Conservation (phyloP, 2,888 invertebrate species). For the Augiades crinisus region DNA sequence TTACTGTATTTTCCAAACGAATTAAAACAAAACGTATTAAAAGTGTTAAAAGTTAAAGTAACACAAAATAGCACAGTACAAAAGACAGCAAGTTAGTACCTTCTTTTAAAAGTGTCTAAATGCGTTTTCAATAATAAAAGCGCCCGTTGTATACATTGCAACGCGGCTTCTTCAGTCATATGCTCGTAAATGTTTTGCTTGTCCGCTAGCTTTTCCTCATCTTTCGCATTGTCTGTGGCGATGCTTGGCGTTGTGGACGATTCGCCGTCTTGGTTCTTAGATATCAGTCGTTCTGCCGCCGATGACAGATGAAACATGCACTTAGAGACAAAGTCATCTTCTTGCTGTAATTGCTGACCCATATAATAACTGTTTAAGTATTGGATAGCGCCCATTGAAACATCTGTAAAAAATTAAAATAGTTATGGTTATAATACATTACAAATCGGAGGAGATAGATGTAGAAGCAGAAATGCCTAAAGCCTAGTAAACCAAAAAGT, state of each 20-base stretch:
- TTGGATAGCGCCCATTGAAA: constrained; percentile 96
- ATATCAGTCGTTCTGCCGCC: constrained; percentile 87
- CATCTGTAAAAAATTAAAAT: constrained; percentile 77
- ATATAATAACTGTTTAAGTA: constrained; percentile 97
- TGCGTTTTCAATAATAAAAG: constrained; percentile 94
- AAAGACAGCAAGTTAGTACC: too few relatives aligned
- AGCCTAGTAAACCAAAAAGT: too few relatives aligned
- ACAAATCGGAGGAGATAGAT: too few relatives aligned
- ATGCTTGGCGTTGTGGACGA: constrained; percentile 38
- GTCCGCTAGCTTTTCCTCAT: constrained; percentile 56
- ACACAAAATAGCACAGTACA: too few relatives aligned
- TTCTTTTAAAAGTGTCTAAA: constrained; percentile 93
- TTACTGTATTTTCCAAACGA: too few relatives aligned
- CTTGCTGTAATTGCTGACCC: constrained; percentile 94
- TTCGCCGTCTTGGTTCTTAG: constrained; percentile 56
- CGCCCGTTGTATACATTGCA: constrained; percentile 95
- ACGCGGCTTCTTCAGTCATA: constrained; percentile 87
- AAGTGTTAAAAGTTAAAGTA: too few relatives aligned
- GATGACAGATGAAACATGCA: constrained; percentile 96
- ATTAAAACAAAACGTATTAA: too few relatives aligned
- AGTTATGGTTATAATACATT: too few relatives aligned
- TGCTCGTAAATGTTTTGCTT: constrained; percentile 73
- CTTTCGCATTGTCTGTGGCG: constrained; percentile 45
- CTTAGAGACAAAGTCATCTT: constrained; percentile 95
- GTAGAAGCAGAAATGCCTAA: too few relatives aligned